Evolutionary conservation across 2,113 vertebrate species (phyloP).

Genomic region (Ciconia maguari): DNA sequence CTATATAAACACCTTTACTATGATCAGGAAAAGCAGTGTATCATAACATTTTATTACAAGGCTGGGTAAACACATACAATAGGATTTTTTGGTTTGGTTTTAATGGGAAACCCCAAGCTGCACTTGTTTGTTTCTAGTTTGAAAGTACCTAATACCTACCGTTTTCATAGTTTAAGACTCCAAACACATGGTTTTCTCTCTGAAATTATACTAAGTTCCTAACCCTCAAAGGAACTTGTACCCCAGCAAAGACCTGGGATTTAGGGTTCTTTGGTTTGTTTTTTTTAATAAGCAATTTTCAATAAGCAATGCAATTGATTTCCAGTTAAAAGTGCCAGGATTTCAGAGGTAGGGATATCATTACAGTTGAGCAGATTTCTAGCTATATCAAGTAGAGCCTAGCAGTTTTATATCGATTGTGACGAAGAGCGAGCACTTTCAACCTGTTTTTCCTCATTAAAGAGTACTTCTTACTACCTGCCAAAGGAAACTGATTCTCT

Average conservation of each 20-base stretch:
- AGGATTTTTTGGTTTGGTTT: not conserved
- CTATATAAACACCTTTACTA: not conserved
- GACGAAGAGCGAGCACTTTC: not conserved
- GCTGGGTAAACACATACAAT: not conserved
- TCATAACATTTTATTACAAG: not conserved
- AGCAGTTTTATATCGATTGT: not conserved
- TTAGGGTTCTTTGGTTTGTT: not conserved
- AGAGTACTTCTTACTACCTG: not conserved
- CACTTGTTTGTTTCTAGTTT: not conserved
- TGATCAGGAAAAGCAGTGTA: slow-evolving; percentile 14
- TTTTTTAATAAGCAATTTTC: not conserved
- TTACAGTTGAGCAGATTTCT: not conserved
- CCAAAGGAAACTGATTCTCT: not conserved
- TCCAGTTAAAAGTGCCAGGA: not conserved
- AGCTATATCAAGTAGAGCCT: not conserved
- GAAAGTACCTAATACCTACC: not conserved
- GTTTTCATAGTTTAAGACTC: not conserved
- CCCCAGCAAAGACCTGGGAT: not conserved
- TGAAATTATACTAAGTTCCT: not conserved
- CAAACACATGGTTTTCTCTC: not conserved
- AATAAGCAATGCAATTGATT: not conserved
- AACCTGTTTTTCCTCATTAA: not conserved
- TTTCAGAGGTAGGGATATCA: not conserved
- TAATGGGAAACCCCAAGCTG: not conserved
- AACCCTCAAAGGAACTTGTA: not conserved